Base-by-base conservation (phyloP, 2,888 invertebrate species). In the Lasioglossum calceatum region DNA sequence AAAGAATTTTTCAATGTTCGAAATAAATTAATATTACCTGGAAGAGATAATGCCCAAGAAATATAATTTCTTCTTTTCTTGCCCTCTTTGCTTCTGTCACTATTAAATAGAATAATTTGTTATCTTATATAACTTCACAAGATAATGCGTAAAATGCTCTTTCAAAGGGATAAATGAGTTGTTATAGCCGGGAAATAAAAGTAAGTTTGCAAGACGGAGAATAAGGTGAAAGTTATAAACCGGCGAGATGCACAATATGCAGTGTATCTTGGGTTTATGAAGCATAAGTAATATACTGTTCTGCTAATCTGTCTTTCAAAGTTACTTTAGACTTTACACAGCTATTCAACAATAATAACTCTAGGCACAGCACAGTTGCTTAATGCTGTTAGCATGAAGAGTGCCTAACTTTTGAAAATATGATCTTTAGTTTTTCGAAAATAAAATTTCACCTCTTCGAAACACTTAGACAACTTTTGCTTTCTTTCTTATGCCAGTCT, bases 141-240 rank as follows among this genome's bases (percentile, higher is more conserved):
- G 23, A 70, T 23, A 36, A 19, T 4, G 19, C 2, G 1, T 14
- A 10, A 19, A 39, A 23, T 19, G 19, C 36, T 23, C 23, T 23
- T 67, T 19, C 8, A 70, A 39, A 23, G 4, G 36, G 8, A 67
- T 36, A 14, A 23, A 70, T 19, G 23, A 36, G 23, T 10, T 23
- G 23, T 8, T 70, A 19, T 12, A 36, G 36, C 19, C 4, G 36
- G 67, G 23, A 70, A 39, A 70, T 36, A 70, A 70, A 39, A 23
- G 23, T 70, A 70, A 70, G 39, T 39, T 70, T 4, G 23, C 8
- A 19, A 12, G 39, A 70, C 19, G 70, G 39, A 39, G 36, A 70
- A 39, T 70, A 39, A 70, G 70, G 39, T 70, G 36, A 70, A 36
- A 70, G 70, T 70, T 70, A 36, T 70, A 70, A 70, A 70, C 70